Evolutionary conservation across 1,140 invertebrate species (phyloP).

Genomic region (Samia ricini): DNA sequence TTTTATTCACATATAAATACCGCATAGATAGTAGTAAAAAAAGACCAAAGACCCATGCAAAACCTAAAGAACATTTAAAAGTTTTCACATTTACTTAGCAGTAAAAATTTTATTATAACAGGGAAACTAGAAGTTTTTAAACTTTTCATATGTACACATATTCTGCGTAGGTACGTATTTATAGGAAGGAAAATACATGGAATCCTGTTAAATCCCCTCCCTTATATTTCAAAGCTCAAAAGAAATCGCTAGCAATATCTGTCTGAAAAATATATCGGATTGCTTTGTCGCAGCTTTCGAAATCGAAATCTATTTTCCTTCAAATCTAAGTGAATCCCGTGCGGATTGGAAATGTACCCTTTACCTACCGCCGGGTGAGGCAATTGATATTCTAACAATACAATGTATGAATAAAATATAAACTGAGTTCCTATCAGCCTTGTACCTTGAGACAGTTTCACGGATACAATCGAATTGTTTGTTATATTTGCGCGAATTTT

Average conservation of each 20-base stretch:
- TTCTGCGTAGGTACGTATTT: conserved; percentile 3
- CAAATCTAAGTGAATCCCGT: conserved; percentile 78
- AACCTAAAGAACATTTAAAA: background rate
- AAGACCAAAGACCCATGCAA: background rate
- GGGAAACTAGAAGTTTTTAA: background rate
- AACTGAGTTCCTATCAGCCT: conserved; percentile 71
- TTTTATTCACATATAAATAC: background rate
- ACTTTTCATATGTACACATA: background rate
- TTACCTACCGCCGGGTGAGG: conserved; percentile 76
- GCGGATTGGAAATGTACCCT: conserved; percentile 77
- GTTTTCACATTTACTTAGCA: background rate
- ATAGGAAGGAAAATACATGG: conserved; percentile 42
- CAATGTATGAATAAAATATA: conserved; percentile 78
- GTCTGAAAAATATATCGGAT: conserved; percentile 78
- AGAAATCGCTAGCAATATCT: conserved; percentile 78
- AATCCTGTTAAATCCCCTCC: conserved; percentile 63
- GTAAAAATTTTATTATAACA: background rate
- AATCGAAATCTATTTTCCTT: conserved; percentile 78
- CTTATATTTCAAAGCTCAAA: conserved; percentile 77
- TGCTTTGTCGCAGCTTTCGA: conserved; percentile 77
- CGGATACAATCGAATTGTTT: conserved; percentile 33
- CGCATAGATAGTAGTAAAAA: background rate
- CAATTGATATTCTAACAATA: conserved; percentile 78
- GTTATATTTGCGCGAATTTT: conserved; percentile 20
- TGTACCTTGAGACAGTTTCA: conserved; percentile 60